Base-by-base conservation (phyloP, 1,140 invertebrate species). In the Leptonema lineaticorne region DNA sequence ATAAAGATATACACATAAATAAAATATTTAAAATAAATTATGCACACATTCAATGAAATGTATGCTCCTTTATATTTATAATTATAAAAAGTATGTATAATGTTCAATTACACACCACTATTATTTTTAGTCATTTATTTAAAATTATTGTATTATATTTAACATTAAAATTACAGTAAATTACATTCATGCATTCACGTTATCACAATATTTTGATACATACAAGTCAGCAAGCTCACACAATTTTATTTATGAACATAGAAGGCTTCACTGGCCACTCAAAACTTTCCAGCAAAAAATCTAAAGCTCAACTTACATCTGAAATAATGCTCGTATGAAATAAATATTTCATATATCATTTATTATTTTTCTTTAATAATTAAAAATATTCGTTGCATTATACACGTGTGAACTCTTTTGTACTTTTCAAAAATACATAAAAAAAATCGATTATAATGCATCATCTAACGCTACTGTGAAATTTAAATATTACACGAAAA, bases 191-290 rank as follows among this genome's bases (percentile, higher is more conserved):
- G 28, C 22, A 26, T 53, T 53, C 50, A 11, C 50, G 27, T 4
- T 64, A 64, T 64, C 62, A 64, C 62, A 64, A 64, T 64, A 33
- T 64, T 48, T 16, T 46, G 7, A 45, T 45, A 45, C 37, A n/a
- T 45, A n/a, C n/a, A n/a, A n/a, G n/a, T n/a, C 16, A 41, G 37
- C 37, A 53, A 24, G 14, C 50, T 18, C 50, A 64, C 29, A 64
- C 41, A 50, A 64, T 6, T n/a, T 22, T 37, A 50, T 64, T 30
- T 30, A 50, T 50, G 45, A 26, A 64, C 45, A 50, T 26, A 29
- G 11, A 64, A 64, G 45, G 62, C 62, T 45, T 26, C 8, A 30
- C 8, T 37, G 20, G 45, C 41, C 45, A 50, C 45, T 48, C 26
- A 64, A 64, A 45, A 26, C 41, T 26, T 20, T 62, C 30, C 33